These are phyloP conservation scores for Limnothrissa miodon DNA, from an alignment of 2,113 vertebrate genomes.

Conservation along the genomic window DNA sequence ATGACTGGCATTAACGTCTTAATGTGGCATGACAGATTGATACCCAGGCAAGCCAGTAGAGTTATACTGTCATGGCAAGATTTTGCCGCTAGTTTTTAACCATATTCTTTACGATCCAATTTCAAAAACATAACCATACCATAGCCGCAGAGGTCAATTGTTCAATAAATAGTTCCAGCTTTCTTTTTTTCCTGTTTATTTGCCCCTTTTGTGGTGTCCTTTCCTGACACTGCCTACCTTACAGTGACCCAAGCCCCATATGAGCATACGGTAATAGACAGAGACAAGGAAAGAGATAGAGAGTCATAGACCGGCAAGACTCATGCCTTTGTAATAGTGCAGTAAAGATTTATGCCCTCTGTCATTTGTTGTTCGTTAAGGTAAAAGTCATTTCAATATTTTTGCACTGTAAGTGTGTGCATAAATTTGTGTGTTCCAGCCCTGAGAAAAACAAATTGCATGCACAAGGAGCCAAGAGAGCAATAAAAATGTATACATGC, in stretches of 20 bases:
- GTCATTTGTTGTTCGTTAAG: conserved; percentile 60
- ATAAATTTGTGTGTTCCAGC: conserved; percentile 32
- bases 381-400: conserved; percentile 47
- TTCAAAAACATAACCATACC: not conserved
- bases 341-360: conserved; percentile 65
- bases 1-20: not conserved
- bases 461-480: not conserved
- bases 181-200: not conserved
- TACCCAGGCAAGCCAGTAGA: not conserved
- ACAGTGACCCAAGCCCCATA: too few species aligned
- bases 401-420: conserved; percentile 22
- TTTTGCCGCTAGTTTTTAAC: not conserved
- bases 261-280: not conserved
- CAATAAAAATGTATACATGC: not conserved
- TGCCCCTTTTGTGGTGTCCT: too few species aligned
- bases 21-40: not conserved
- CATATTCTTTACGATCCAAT: not conserved
- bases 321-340: conserved; percentile 35
- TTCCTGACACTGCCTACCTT: too few species aligned
- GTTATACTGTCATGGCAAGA: not conserved
- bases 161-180: not conserved
- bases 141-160: not conserved
- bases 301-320: not conserved
- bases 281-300: not conserved
- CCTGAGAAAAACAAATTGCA: conserved; percentile 10